Percentiles rank a stretch among this genome's conserved stretches.
phyloP scores from a whole-genome alignment of 2,888 invertebrate genomes.

The Graphium colonna region DNA sequence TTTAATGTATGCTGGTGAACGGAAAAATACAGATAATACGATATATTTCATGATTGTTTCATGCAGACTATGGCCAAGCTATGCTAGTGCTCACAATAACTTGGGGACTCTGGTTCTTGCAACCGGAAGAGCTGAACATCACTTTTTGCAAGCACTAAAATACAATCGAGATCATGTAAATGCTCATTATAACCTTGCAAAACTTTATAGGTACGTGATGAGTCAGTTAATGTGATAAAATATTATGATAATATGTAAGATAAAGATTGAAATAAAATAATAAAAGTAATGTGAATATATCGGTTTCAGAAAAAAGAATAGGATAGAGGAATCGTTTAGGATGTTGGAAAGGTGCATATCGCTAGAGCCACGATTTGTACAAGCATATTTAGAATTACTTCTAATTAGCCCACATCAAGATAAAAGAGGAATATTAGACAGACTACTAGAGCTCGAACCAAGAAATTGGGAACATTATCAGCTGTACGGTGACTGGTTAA shows the following conservation, averaged over 20 bases:
- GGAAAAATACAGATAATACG: too few relatives aligned
- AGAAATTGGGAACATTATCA: slow-evolving; percentile 84
- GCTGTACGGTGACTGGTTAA: slow-evolving; percentile 86
- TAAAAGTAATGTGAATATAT: neutral
- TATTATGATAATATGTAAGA: too few relatives aligned
- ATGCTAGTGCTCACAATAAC: slow-evolving; percentile 93
- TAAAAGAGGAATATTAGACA: slow-evolving; percentile 79
- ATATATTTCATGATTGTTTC: neutral
- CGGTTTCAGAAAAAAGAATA: slow-evolving; percentile 81
- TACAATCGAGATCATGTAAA: slow-evolving; percentile 89
- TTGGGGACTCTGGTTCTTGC: slow-evolving; percentile 88
- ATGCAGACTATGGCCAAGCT: slow-evolving; percentile 88
- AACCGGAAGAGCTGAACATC: slow-evolving; percentile 84
- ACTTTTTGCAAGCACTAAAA: slow-evolving; percentile 86
- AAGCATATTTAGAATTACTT: slow-evolving; percentile 84
- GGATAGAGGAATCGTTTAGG: slow-evolving; percentile 81
- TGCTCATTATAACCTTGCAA: slow-evolving; percentile 91
- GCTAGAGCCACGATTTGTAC: slow-evolving; percentile 84
- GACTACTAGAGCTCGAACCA: slow-evolving; percentile 83
- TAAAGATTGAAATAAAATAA: neutral
- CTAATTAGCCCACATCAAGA: slow-evolving; percentile 75
- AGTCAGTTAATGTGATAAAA: too few relatives aligned
- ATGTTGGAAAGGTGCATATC: slow-evolving; percentile 85
- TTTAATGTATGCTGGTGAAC: too few relatives aligned
- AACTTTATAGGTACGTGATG: slow-evolving; percentile 85